Evolutionary conservation across 2,113 vertebrate genomes (phyloP), one percentile per base, ranked within the genome.

Genomic region (Eclectus roratus): DNA sequence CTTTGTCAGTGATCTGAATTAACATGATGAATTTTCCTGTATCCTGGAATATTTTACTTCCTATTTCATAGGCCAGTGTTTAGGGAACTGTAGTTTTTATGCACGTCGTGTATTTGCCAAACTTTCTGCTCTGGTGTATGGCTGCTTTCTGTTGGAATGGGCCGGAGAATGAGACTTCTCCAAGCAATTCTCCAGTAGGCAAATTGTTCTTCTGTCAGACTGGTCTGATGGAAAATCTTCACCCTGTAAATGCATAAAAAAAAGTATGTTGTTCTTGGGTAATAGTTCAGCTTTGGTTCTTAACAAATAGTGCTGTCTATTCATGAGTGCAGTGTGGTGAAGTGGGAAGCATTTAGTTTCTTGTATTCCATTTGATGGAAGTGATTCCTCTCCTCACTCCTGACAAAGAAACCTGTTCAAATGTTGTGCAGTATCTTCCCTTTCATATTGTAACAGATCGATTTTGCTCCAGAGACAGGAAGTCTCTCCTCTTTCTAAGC

Each of bases 21-120:
- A 29, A 5, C 3, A 2, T 7, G 23, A 6, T 28, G 29, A 6
- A 3, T 63, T 55, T 17, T 33, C 33, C 1, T 13, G 1, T n/a
- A 12, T 56, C 37, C 64, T 44, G 63, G 29, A 39, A 24, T 77
- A 3, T 19, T 55, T 60, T 19, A 11, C 3, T 33, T 31, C 31
- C 39, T 25, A 10, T 76, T 39, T 29, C 19, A 1, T 10, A 13
- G 29, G 12, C 17, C 19, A 64, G 2, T 28, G 41, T 69, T 87
- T 19, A 19, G n/a, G 27, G 13, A 49, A 1, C 39, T 46, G 37
- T 23, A 64, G 70, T 2, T 3, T 87, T 70, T 24, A 12, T 23
- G 11, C 3, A 2, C 3, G 15, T 43, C 20, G 21, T 23, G 3
- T 20, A 3, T 55, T 80, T 88, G 41, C 17, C 16, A 46, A 15